Conservation (phyloP, 2,888 invertebrate species). For the Thymelicus lineola region DNA sequence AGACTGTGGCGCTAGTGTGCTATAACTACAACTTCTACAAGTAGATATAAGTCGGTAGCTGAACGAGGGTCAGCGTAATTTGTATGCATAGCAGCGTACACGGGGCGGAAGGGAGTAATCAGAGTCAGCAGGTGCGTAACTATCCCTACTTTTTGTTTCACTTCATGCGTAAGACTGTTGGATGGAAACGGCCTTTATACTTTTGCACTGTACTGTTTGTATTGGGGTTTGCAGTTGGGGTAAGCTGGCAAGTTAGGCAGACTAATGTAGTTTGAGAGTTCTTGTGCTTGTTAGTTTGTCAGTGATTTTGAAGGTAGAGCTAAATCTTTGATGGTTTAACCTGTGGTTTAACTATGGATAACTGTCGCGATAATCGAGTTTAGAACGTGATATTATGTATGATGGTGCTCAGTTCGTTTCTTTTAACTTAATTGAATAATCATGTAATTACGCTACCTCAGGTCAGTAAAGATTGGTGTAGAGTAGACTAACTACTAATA, state of each 20-base stretch:
- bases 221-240: not conserved
- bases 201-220: constrained; percentile 1
- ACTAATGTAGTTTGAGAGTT: not conserved
- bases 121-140: constrained; percentile 44
- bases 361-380: too few relatives aligned
- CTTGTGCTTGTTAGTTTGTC: not conserved
- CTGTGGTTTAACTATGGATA: too few relatives aligned
- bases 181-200: not conserved
- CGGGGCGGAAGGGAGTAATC: constrained; percentile 45
- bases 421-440: too few relatives aligned
- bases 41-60: constrained; percentile 4
- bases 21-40: not conserved
- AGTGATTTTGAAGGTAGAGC: too few relatives aligned
- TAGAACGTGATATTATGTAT: too few relatives aligned
- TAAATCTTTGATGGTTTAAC: too few relatives aligned
- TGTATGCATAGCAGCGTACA: constrained; percentile 21
- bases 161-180: constrained; percentile 19
- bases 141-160: constrained; percentile 18
- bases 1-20: not conserved
- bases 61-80: constrained; percentile 8
- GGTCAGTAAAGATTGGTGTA: too few relatives aligned
- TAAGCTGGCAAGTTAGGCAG: not conserved
- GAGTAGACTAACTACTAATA: too few relatives aligned
- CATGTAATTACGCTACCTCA: too few relatives aligned
- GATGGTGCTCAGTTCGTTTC: too few relatives aligned